These are phyloP conservation scores for Scolopax rusticola DNA, from an alignment of 2,797 vertebrate species.

Conservation along the genomic window DNA sequence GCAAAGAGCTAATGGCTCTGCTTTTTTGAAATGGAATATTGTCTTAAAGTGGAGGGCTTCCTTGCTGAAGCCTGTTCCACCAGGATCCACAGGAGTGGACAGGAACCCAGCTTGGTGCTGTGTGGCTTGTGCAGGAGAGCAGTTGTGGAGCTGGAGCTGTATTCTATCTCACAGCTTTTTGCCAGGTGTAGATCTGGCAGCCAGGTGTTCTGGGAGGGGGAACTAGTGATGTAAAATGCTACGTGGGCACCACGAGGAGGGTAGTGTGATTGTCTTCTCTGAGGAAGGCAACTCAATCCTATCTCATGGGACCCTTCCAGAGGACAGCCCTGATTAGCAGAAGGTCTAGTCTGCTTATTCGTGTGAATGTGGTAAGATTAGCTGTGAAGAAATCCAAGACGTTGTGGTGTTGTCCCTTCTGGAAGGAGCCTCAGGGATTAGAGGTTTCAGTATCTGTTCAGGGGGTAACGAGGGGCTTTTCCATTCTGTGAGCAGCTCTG, in stretches of 20 bases:
- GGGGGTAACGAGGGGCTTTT: neutral
- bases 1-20: neutral
- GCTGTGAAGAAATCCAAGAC: neutral
- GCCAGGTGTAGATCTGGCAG: neutral
- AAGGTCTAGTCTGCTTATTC: neutral
- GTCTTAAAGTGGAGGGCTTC: neutral
- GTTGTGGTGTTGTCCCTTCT: neutral
- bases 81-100: neutral
- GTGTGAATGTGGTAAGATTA: neutral
- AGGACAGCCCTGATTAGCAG: too few species aligned
- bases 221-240: neutral
- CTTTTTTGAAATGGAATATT: neutral
- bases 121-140: neutral
- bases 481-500: neutral
- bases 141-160: neutral
- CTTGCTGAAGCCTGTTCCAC: neutral
- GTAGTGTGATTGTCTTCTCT: too few species aligned
- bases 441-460: neutral
- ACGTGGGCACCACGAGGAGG: fast-evolving
- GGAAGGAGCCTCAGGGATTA: neutral
- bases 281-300: neutral
- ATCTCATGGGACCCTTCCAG: neutral
- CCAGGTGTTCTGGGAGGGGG: neutral
- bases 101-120: neutral
- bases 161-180: neutral